phyloP scores from a whole-genome alignment of 1,140 invertebrate genomes.

The Ladona fulva region DNA sequence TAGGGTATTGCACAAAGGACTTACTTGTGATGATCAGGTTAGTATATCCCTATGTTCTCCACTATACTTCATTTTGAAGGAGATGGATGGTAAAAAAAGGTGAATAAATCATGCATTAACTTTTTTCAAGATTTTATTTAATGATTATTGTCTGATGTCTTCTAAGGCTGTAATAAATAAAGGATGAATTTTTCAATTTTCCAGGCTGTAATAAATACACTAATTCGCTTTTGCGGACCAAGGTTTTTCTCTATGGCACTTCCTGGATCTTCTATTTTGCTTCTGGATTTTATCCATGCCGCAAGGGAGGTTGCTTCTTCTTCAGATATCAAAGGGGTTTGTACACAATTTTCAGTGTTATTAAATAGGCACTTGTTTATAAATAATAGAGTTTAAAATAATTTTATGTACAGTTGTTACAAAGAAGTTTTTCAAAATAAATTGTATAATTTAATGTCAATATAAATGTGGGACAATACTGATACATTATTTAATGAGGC shows the following conservation, averaged over 20 bases:
- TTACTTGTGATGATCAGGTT: conserved; percentile 46
- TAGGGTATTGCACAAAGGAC: conserved; percentile 70
- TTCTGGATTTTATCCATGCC: conserved; percentile 85
- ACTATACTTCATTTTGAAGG: too few species aligned
- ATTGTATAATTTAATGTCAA: too few species aligned
- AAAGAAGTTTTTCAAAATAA: too few species aligned
- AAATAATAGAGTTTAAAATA: too few species aligned
- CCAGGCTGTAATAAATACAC: conserved; percentile 52
- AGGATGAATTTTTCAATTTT: conserved; percentile 22
- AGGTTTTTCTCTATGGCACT: conserved; percentile 79
- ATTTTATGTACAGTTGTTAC: too few species aligned
- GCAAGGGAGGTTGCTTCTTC: conserved; percentile 76
- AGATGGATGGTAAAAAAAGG: too few species aligned
- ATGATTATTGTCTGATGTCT: too few species aligned
- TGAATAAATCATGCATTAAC: too few species aligned
- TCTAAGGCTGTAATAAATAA: conserved; percentile 41
- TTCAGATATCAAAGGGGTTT: conserved; percentile 57
- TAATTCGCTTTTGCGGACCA: conserved; percentile 64
- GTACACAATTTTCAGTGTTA: not conserved
- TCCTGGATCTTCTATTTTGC: conserved; percentile 76
- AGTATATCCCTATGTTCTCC: not conserved
- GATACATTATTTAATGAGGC: too few species aligned
- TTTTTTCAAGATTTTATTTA: too few species aligned
- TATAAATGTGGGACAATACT: too few species aligned
- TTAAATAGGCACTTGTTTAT: too few species aligned